Percentiles rank a stretch among this genome's conserved stretches.
These are phyloP conservation scores for Tiaroga cobitis DNA, from an alignment of 2,797 vertebrate genomes.

Conservation along the genomic window DNA sequence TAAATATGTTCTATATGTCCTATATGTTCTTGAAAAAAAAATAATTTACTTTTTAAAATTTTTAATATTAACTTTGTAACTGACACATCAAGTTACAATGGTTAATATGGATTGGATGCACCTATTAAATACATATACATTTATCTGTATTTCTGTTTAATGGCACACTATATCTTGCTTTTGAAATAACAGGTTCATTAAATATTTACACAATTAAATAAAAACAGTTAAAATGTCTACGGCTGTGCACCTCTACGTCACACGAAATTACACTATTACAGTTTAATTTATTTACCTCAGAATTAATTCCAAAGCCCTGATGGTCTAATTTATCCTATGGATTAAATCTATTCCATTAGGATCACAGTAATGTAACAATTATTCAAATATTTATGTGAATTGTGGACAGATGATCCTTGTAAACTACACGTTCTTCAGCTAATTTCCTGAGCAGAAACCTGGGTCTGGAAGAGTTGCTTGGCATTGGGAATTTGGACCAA, in stretches of 20 bases:
- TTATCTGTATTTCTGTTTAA: background rate
- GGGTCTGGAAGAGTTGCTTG: constrained; percentile 48
- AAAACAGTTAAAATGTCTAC: background rate
- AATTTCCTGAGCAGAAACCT: constrained; percentile 52
- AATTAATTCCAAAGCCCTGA: background rate
- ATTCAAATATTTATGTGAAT: constrained; percentile 20
- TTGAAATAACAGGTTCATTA: background rate
- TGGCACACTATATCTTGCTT: background rate
- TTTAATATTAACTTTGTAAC: too few species aligned
- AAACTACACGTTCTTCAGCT: constrained; percentile 36
- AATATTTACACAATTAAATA: background rate
- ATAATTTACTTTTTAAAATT: too few species aligned
- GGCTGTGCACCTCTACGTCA: background rate
- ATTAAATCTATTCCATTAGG: background rate
- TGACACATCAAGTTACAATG: too few species aligned
- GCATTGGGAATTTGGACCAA: constrained; percentile 48
- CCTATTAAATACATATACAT: background rate
- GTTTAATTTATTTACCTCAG: background rate
- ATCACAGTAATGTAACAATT: background rate
- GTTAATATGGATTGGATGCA: background rate
- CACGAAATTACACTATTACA: background rate
- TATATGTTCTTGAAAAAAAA: too few species aligned
- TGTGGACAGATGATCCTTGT: constrained; percentile 11
- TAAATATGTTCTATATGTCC: too few species aligned
- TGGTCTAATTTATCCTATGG: background rate